A percentile compares a stretch with the other conserved stretches of the same genome.
phyloP scores from a whole-genome alignment of 1,140 invertebrate genomes.

The Globodera ellingtonae region DNA sequence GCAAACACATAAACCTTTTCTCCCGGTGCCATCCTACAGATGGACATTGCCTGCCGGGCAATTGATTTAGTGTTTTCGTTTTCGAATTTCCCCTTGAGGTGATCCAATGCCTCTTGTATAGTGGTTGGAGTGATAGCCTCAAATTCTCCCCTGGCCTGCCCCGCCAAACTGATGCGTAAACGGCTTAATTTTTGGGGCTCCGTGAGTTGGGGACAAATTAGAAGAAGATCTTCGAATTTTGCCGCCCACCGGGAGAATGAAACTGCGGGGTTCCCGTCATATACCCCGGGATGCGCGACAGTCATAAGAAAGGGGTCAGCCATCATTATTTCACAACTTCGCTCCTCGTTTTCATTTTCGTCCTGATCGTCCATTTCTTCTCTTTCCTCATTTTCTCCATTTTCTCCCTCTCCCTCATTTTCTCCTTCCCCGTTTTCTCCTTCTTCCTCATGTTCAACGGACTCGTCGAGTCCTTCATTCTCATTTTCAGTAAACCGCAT shows the following conservation, averaged over 20 bases:
- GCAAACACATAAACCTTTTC: not conserved
- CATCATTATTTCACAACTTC: not conserved
- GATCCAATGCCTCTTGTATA: not conserved
- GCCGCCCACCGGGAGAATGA: not conserved
- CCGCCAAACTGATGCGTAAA: not conserved
- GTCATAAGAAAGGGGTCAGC: not conserved
- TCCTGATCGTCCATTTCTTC: not conserved
- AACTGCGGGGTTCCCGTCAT: not conserved
- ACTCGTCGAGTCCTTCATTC: too few species aligned
- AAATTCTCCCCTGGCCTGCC: not conserved
- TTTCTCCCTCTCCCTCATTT: not conserved
- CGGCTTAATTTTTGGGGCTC: slow-evolving; percentile 1
- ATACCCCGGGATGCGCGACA: not conserved
- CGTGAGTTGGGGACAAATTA: not conserved
- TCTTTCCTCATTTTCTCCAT: too few species aligned
- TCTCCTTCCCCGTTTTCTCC: not conserved
- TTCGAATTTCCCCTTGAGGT: not conserved
- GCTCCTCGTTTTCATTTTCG: not conserved
- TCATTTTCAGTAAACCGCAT: not conserved
- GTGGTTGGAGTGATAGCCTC: not conserved
- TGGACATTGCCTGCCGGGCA: not conserved
- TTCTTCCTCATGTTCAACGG: not conserved
- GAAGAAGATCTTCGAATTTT: not conserved
- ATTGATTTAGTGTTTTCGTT: not conserved
- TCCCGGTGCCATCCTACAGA: not conserved